Evolutionary conservation across 2,113 vertebrate species (phyloP).

Genomic region (Lepus timidus): DNA sequence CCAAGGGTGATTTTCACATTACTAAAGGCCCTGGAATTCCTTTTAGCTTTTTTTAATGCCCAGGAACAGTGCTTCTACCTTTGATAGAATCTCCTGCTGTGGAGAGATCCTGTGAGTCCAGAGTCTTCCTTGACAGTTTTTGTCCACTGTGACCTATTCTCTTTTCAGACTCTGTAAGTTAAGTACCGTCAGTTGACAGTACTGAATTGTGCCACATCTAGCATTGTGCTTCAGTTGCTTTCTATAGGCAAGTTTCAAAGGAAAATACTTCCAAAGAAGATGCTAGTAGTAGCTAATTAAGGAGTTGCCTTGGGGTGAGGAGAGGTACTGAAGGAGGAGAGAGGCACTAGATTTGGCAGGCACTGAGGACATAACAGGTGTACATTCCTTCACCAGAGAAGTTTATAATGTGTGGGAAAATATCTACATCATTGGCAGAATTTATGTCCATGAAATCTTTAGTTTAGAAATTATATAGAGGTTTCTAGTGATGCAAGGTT

Average conservation of each 20-base stretch:
- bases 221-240: neutral
- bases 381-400: neutral
- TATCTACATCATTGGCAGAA: neutral
- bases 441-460: neutral
- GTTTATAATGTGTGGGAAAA: neutral
- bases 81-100: neutral
- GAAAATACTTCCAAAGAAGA: conserved; percentile 1
- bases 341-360: neutral
- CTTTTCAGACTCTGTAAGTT: neutral
- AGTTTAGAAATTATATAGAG: conserved; percentile 34
- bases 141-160: neutral
- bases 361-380: neutral
- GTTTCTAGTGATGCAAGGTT: neutral
- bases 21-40: neutral
- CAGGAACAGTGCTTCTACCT: neutral
- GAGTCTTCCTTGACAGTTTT: neutral
- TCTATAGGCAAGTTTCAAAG: neutral
- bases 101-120: neutral
- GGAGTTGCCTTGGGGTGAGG: neutral
- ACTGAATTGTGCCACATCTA: neutral
- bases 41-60: neutral
- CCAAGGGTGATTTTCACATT: neutral
- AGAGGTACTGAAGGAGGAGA: neutral
- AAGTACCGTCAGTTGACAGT: neutral
- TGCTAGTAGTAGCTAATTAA: neutral